Evolutionary conservation across 2,797 vertebrate species (phyloP), one percentile per base, ranked within the genome.

Genomic region (Pagetopsis macropterus): DNA sequence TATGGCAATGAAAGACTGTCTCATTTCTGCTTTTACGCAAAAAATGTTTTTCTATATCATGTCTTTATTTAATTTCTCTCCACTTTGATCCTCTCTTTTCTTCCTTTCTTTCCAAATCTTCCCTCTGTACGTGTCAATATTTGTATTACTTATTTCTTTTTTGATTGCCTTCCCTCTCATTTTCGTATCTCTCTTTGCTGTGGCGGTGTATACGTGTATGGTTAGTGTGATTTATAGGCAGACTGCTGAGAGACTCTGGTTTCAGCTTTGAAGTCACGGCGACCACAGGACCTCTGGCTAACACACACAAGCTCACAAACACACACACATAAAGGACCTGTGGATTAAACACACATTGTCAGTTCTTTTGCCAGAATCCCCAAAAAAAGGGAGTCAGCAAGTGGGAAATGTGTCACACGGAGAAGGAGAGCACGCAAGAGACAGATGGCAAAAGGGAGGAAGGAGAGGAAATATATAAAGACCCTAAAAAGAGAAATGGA

Each of bases 201-300:
- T 73, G 77, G 62, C 55, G 54, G 63, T 61, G 71, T 64, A 55
- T 66, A 65, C 5, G 23, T 79, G 65, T 81, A 19, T 87, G 90
- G 90, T 96, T 95, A 94, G 86, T 94, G 94, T 95, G 94, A 96
- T 95, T 95, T 95, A 94, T 91, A 94, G 88, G 81, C 89, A 93
- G 87, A 91, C 84, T 84, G 76, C 59, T 79, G 73, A 88, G 92
- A 93, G 93, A 94, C 88, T 94, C 92, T 84, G 84, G 90, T 95
- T 96, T 90, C 85, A 86, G 83, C 95, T 96, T 96, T 96, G 95
- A 96, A 95, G 94, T 94, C 79, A 58, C 71, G 88, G 83, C 70
- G 76, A 93, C 92, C 91, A 91, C 88, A 90, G 89, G 91, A 90
- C 90, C 59, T 78, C 76, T 65, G 71, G 61, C 78, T 62, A 65